Conservation (phyloP, 2,113 vertebrate species). For the Antechinus stuartii region DNA sequence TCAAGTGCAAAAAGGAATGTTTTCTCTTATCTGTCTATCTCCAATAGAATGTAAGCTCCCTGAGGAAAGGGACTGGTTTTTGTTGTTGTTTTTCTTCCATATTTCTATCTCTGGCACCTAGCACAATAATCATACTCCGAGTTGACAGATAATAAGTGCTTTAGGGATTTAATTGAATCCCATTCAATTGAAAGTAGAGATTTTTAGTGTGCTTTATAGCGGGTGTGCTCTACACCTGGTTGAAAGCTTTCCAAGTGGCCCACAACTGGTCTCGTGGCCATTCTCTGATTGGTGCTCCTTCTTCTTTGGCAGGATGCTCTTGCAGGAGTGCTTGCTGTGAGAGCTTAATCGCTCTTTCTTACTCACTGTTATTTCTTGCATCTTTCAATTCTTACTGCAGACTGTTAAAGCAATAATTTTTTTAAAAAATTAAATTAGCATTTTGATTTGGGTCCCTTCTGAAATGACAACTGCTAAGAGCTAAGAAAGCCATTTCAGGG, state of each 20-base stretch:
- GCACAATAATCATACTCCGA: no score
- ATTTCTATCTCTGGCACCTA: neutral
- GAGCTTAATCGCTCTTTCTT: neutral
- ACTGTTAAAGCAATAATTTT: conserved; percentile 31
- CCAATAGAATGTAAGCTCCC: neutral
- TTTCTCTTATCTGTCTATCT: neutral
- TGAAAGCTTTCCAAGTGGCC: neutral
- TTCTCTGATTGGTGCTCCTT: conserved; percentile 61
- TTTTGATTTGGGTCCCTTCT: conserved; percentile 48
- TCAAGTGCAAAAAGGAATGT: neutral
- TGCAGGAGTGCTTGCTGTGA: neutral
- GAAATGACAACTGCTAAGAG: conserved; percentile 55
- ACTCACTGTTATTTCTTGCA: neutral
- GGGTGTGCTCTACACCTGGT: neutral
- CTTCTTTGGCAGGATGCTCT: neutral
- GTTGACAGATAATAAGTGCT: neutral
- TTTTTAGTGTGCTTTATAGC: neutral
- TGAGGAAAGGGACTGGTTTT: neutral
- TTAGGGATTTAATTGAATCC: neutral
- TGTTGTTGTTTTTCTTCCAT: neutral
- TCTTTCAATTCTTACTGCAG: conserved; percentile 68
- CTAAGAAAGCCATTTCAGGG: conserved; percentile 34
- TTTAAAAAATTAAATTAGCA: conserved; percentile 21
- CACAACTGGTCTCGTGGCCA: conserved; percentile 1
- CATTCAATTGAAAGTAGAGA: neutral